Evolutionary conservation across 2,797 vertebrate genomes (phyloP), one percentile per base, ranked within the genome.

Genomic region (Erpetoichthys calabaricus): DNA sequence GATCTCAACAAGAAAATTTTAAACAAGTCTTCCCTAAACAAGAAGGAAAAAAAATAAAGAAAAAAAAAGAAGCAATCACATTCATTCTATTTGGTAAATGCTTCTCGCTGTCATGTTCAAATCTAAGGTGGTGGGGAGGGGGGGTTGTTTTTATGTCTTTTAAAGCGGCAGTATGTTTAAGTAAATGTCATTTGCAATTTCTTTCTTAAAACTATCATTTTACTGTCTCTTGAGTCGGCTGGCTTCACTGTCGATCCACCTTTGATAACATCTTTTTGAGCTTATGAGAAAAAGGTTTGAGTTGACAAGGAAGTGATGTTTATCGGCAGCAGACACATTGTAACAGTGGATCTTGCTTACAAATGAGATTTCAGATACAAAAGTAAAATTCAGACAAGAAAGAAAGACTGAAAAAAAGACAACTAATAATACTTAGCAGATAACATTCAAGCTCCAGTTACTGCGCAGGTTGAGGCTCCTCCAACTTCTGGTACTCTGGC

Each of bases 341-440:
- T 75, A 73, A 73, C 63, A 72, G 67, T 51, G 60, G 63, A 61
- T 67, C 69, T 75, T 67, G 65, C 70, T 78, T 70, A 79, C 59
- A 67, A 69, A 72, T 58, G 62, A 79, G 68, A 80, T 72, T 62
- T 68, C 63, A 72, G 68, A 79, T 68, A 81, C 68, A 64, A 53
- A 57, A 52, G 51, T 42, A 8, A 46, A 42, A 57, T 42, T 7
- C 47, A 44, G 10, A 57, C 44, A 61, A 60, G 57, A 55, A 62
- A 60, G 10, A 56, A 46, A 63, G 65, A 47, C 53, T 50, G 57
- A 62, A 62, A 25, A 25, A 25, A 25, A 25, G 25, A 25, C 25
- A 25, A 25, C 25, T 25, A 66, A 55, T 57, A 59, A 64, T 43
- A 54, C 44, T 54, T 60, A 47, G 61, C 58, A 68, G 64, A 69